Evolutionary conservation across 2,797 vertebrate genomes (phyloP), one percentile per base, ranked within the genome.

Genomic region (Poeciliopsis infans): DNA sequence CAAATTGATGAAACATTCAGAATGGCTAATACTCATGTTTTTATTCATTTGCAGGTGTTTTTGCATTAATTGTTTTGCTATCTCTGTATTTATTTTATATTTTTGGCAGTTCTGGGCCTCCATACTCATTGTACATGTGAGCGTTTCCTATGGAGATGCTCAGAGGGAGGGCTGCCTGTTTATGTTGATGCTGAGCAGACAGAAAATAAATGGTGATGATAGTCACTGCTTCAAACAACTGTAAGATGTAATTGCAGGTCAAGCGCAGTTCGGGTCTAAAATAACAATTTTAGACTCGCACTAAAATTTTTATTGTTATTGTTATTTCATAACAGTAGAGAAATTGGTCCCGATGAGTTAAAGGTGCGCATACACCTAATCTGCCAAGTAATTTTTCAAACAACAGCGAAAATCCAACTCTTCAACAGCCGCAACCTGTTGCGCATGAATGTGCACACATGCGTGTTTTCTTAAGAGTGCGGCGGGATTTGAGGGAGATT

Each of bases 211-310:
- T 41, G 57, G 47, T 75, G 85, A 89, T 89, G 77, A 87, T 74
- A 86, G 87, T 86, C 0, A 86, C 87, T 79, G 78, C n/a, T 85
- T 72, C 39, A 53, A 79, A 83, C 79, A 84, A 71, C 83, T 83
- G 69, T 3, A 2, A 23, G 36, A 18, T 33, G 23, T 83, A 61
- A 91, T 88, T 81, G 88, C 87, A 74, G 82, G 66, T 81, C 80
- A 85, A 87, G 72, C 57, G 41, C 73, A 18, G 75, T 0, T 74
- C 53, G n/a, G 5, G 69, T 28, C 55, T 72, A 84, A 84, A 87
- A 87, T 76, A 80, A 1, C 81, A 61, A 83, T 89, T 87, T 87
- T 69, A 41, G 41, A 41, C 41, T 41, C 41, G 41, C 41, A 8
- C 1, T 43, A 2, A 43, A 10, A 43, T 43, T 11, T 2, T 43